Conservation (phyloP, 1,140 invertebrate genomes). For the Augochlora pura region DNA sequence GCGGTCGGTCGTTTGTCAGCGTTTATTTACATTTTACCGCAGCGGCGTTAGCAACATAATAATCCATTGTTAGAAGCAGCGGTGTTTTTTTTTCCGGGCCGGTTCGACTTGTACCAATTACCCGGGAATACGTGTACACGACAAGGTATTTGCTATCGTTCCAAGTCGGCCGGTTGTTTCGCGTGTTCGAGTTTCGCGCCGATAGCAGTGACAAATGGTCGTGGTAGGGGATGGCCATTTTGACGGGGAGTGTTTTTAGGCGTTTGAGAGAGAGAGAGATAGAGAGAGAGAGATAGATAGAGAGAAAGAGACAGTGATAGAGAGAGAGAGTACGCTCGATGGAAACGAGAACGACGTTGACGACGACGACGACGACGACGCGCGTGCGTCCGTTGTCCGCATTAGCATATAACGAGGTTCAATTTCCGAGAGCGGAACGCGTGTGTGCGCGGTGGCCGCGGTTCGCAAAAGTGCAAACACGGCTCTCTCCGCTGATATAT, state of each 20-base stretch:
- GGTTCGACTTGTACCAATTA: constrained; percentile 27
- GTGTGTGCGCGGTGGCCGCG: neutral
- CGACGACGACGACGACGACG: neutral
- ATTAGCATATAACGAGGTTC: constrained; percentile 17
- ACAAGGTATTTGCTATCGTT: constrained; percentile 16
- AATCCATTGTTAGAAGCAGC: constrained; percentile 26
- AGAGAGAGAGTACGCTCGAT: neutral
- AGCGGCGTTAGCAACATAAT: neutral
- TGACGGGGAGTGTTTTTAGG: neutral
- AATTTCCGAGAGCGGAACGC: constrained; percentile 16
- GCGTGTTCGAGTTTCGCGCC: neutral
- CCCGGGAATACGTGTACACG: neutral
- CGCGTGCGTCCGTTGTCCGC: neutral
- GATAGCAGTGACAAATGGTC: constrained; percentile 5
- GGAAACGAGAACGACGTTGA: too few relatives aligned
- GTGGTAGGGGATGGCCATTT: neutral
- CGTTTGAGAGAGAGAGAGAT: neutral
- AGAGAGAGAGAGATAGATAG: too few relatives aligned
- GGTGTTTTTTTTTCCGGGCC: neutral
- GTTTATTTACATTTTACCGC: neutral
- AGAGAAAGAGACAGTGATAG: too few relatives aligned
- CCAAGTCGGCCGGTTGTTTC: neutral
- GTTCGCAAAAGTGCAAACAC: constrained; percentile 19
- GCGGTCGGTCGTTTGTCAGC: neutral
- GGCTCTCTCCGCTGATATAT: neutral